These are phyloP conservation scores for Plebejus argus DNA, from an alignment of 2,888 invertebrate genomes.

Conservation along the genomic window DNA sequence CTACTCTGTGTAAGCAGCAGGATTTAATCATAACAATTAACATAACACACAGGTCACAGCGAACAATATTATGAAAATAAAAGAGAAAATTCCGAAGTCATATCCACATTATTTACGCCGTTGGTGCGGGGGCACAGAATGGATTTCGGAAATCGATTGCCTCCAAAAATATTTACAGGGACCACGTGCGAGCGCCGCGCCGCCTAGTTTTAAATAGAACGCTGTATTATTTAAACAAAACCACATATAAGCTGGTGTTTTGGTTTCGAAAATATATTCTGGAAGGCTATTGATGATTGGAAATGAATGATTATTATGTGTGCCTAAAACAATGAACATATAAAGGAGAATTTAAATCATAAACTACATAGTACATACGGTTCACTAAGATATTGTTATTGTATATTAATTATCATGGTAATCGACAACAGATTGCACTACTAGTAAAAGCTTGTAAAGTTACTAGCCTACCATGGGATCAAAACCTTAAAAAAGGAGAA, in stretches of 20 bases:
- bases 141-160: slow-evolving; percentile 81
- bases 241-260: not conserved
- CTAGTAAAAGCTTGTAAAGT: not conserved
- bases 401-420: not conserved
- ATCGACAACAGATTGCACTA: not conserved
- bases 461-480: no score
- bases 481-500: no score
- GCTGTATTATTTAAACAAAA: slow-evolving; percentile 30
- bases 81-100: slow-evolving; percentile 12
- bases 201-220: slow-evolving; percentile 42
- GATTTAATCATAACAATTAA: not conserved
- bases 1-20: not conserved
- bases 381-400: not conserved
- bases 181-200: slow-evolving; percentile 66
- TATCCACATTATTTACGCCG: slow-evolving; percentile 54
- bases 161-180: slow-evolving; percentile 76
- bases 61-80: slow-evolving; percentile 11
- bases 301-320: not conserved
- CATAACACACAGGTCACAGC: not conserved
- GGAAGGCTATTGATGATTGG: not conserved
- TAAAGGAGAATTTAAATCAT: not conserved
- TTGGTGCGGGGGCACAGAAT: slow-evolving; percentile 70
- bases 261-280: not conserved
- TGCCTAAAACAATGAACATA: not conserved
- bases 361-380: not conserved